phyloP scores from a whole-genome alignment of 2,888 invertebrate species.

The Pinctada fucata region DNA sequence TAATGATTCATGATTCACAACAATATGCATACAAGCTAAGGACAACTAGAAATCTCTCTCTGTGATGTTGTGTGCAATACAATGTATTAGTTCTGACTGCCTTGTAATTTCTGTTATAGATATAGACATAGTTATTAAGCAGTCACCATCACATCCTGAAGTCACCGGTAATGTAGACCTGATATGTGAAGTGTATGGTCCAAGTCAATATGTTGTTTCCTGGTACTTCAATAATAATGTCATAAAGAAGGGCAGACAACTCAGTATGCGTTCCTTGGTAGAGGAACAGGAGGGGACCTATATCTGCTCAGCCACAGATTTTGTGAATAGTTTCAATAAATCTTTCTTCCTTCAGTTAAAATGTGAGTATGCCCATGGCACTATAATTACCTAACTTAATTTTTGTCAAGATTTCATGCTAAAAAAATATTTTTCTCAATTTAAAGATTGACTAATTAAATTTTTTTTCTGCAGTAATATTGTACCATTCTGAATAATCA shows the following conservation, averaged over 20 bases:
- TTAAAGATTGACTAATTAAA: too few species aligned
- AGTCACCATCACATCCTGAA: slow-evolving; percentile 8
- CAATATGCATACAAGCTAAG: too few species aligned
- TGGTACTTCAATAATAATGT: slow-evolving; percentile 40
- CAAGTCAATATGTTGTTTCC: slow-evolving; percentile 15
- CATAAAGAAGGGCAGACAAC: slow-evolving; percentile 11
- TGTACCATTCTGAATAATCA: too few species aligned
- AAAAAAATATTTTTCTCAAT: too few species aligned
- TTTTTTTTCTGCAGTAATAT: too few species aligned
- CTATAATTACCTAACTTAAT: not conserved
- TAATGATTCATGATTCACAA: too few species aligned
- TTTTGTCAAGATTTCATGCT: too few species aligned
- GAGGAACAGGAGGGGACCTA: slow-evolving; percentile 40
- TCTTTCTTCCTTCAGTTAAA: slow-evolving; percentile 41
- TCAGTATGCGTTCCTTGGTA: not conserved
- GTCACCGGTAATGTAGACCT: slow-evolving; percentile 25
- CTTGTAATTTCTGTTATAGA: not conserved
- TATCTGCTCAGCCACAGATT: slow-evolving; percentile 42
- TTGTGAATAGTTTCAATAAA: slow-evolving; percentile 9
- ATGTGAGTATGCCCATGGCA: slow-evolving; percentile 42
- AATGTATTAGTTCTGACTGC: too few species aligned
- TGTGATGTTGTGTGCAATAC: too few species aligned
- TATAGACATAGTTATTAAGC: slow-evolving; percentile 15
- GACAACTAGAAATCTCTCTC: too few species aligned
- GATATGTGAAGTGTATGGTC: slow-evolving; percentile 39